Base-by-base conservation (phyloP, 2,797 vertebrate species). In the Tachyglossus aculeatus region DNA sequence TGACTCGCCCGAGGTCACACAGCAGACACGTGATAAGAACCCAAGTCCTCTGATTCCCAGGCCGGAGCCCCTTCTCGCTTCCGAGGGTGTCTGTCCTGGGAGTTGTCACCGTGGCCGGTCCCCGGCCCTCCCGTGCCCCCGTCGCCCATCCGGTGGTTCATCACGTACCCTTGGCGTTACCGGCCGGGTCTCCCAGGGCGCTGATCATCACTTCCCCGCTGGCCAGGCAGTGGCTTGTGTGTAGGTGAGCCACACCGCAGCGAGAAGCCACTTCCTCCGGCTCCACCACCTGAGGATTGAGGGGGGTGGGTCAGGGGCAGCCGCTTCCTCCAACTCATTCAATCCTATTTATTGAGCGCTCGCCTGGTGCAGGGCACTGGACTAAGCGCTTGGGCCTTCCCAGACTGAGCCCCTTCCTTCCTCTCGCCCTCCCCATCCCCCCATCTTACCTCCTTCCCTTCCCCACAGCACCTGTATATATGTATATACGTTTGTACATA, bases 161-260 rank as follows among this genome's bases (percentile, higher is more conserved):
- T n/a, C 13, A 3, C 73, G 64, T 88, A 98, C 97, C 96, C 92
- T 97, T 99, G 43, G 88, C 93, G 0, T 94, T 95, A 33, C 97
- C 97, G 0, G 85, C 73, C 1, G 94, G 91, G 67, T 98, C 96
- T 2, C 96, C 97, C 65, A 98, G 68, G 21, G 94, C 38, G 75
- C 96, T 98, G 88, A 99, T 94, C 91, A 99, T 95, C 82, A 99
- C 90, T 67, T 99, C 96, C 0, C 97, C 96, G 0, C 48, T 95
- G 77, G 90, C 94, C 87, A 99, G 91, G 57, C 97, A 98, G 89
- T 99, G 97, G 1, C 90, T 92, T 38, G 96, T 99, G 86, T 98
- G 97, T 1, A 94, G 91, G 62, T 95, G 93, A 0, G 91, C 94
- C 81, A 94, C 83, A 3, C 82, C 91, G 1, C 94, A 95, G 79